phyloP scores from a whole-genome alignment of 2,888 invertebrate species.

The Spicauda simplicius region DNA sequence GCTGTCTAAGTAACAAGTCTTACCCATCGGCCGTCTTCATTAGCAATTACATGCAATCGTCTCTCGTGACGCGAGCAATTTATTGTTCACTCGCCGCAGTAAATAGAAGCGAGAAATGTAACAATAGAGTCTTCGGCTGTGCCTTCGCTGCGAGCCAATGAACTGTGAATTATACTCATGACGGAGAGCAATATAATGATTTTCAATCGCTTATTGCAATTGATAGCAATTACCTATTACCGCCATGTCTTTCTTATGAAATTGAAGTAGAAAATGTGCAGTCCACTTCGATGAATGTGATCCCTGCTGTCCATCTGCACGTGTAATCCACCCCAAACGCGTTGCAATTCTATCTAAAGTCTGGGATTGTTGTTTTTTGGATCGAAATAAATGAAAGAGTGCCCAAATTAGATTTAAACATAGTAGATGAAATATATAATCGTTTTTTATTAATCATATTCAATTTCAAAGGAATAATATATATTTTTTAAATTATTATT shows the following conservation, averaged over 20 bases:
- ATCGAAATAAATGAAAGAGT: too few relatives aligned
- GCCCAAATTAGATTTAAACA: too few relatives aligned
- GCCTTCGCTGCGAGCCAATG: slow-evolving; percentile 28
- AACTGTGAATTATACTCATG: slow-evolving; percentile 28
- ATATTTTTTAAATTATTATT: too few relatives aligned
- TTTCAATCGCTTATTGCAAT: slow-evolving; percentile 24
- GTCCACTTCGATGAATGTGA: too few relatives aligned
- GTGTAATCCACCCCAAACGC: too few relatives aligned
- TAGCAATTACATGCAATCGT: slow-evolving; percentile 36
- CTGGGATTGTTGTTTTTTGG: too few relatives aligned
- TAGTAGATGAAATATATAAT: too few relatives aligned
- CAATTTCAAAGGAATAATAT: too few relatives aligned
- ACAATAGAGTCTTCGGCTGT: slow-evolving; percentile 32
- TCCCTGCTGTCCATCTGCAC: too few relatives aligned
- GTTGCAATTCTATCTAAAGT: too few relatives aligned
- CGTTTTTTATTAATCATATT: too few relatives aligned
- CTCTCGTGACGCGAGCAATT: slow-evolving; percentile 31
- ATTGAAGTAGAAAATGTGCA: neutral
- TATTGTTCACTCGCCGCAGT: slow-evolving; percentile 27
- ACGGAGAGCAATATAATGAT: slow-evolving; percentile 20
- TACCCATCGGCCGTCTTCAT: slow-evolving; percentile 24
- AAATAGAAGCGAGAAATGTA: slow-evolving; percentile 33
- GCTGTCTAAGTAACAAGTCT: slow-evolving; percentile 4
- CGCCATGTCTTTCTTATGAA: slow-evolving; percentile 13
- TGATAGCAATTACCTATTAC: slow-evolving; percentile 21